phyloP scores from a whole-genome alignment of 2,113 vertebrate genomes.

The Asarcornis scutulata region DNA sequence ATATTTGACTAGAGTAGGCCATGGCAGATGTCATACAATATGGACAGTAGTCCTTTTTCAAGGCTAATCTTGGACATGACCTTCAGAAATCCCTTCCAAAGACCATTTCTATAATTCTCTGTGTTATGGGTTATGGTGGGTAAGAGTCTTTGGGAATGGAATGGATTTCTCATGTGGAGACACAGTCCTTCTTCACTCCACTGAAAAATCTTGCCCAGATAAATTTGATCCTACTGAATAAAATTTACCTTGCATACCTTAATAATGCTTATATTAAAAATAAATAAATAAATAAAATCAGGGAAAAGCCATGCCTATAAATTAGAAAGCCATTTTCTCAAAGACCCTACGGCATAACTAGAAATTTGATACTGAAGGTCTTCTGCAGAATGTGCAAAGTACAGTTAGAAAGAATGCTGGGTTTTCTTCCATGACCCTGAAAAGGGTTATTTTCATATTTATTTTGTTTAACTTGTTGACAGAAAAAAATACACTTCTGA shows the following conservation, averaged over 20 bases:
- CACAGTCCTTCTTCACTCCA: not conserved
- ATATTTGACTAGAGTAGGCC: not conserved
- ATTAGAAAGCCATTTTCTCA: not conserved
- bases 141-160: not conserved
- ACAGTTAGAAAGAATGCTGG: not conserved
- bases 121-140: not conserved
- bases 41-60: not conserved
- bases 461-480: not conserved
- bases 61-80: not conserved
- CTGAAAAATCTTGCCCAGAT: not conserved
- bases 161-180: not conserved
- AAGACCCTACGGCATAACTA: not conserved
- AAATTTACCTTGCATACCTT: not conserved
- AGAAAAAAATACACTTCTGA: not conserved
- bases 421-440: not conserved
- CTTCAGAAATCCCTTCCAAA: not conserved
- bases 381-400: not conserved
- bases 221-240: not conserved
- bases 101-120: not conserved
- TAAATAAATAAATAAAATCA: too few species aligned
- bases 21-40: not conserved
- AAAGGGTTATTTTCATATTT: not conserved
- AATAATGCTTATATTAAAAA: not conserved
- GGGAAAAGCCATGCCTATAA: not conserved
- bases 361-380: not conserved